Conservation (phyloP, 2,113 vertebrate genomes). For the Puffinus mauretanicus region DNA sequence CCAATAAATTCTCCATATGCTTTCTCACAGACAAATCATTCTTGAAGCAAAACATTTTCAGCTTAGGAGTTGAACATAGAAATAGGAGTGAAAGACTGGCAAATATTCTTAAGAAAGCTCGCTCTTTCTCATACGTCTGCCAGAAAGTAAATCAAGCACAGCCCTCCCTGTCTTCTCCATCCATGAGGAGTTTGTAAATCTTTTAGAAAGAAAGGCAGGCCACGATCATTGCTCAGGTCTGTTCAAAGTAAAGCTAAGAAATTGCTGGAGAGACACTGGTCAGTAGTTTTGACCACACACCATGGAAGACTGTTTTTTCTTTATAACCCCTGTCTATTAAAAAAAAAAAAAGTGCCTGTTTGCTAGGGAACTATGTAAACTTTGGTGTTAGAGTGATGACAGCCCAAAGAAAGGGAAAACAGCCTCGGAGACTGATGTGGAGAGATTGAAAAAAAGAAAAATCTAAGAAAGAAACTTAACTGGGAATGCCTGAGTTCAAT, state of each 20-base stretch:
- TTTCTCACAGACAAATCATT: background rate
- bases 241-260: background rate
- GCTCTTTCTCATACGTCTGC: background rate
- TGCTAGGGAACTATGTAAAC: background rate
- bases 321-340: background rate
- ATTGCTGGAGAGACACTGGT: background rate
- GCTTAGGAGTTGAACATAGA: background rate
- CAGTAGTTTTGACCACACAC: background rate
- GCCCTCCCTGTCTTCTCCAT: background rate
- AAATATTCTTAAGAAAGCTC: background rate
- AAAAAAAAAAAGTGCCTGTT: background rate
- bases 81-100: background rate
- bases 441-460: background rate
- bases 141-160: background rate
- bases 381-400: background rate
- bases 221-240: background rate
- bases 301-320: background rate
- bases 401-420: background rate
- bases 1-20: background rate
- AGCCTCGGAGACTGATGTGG: background rate
- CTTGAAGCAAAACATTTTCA: background rate
- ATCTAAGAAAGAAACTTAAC: background rate
- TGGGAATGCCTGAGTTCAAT: background rate
- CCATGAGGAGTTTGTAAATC: background rate
- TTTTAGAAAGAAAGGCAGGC: background rate